Conservation (phyloP, 2,797 vertebrate species). For the Cephalopachus bancanus region DNA sequence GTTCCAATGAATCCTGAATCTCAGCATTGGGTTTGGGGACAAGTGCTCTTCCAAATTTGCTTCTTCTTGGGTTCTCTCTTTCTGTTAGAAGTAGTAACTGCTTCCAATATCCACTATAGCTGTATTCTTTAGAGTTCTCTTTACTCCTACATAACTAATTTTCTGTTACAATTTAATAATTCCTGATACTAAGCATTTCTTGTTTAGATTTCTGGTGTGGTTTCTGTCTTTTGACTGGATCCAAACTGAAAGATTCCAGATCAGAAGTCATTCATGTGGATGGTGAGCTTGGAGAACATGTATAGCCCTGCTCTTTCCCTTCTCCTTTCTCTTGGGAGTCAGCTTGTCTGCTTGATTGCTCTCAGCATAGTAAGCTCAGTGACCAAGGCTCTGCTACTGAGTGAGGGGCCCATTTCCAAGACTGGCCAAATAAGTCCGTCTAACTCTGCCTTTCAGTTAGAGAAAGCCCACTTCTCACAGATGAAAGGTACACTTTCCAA, state of each 20-base stretch:
- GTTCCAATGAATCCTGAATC: neutral
- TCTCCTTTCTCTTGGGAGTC: neutral
- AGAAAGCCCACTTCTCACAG: neutral
- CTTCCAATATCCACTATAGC: neutral
- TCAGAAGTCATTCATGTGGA: neutral
- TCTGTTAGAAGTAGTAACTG: neutral
- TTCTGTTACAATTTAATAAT: neutral
- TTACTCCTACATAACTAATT: neutral
- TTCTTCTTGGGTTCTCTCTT: neutral
- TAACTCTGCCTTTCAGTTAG: neutral
- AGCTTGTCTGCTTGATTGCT: neutral
- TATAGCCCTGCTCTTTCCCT: neutral
- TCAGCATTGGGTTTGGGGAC: neutral
- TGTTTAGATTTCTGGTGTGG: constrained; percentile 4
- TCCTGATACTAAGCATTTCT: neutral
- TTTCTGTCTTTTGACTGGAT: neutral
- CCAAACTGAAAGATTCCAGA: neutral
- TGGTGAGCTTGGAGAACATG: neutral
- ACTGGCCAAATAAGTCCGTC: neutral
- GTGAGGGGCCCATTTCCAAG: neutral
- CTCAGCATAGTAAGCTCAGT: neutral
- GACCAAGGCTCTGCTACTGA: neutral
- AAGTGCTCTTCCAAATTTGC: neutral
- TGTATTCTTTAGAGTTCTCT: neutral
- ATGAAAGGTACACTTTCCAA: neutral